Evolutionary conservation across 2,113 vertebrate species (phyloP), one percentile per base, ranked within the genome.

Genomic region (Phrynosoma blainvillii): DNA sequence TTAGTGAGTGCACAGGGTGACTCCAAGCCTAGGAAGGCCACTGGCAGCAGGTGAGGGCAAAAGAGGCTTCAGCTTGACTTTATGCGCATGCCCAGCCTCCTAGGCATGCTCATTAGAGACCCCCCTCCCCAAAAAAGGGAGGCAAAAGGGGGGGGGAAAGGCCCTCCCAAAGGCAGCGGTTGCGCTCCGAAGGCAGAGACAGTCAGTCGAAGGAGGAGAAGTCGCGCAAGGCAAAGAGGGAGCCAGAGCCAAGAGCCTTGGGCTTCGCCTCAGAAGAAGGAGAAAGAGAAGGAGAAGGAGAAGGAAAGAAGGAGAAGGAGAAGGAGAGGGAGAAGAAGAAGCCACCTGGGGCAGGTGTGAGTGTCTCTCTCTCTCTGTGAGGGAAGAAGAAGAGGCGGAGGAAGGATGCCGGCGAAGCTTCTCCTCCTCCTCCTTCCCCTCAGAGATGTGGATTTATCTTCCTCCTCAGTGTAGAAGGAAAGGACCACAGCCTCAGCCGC

Each of bases 61-160:
- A 40, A 42, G 42, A 3, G 30, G 62, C 82, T 84, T 90, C 78
- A 91, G 75, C 23, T 16, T 2, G 1, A n/a, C 65, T 20, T 5
- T 89, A 9, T 32, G 93, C 94, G 94, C 93, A 87, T 95, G 94
- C 88, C 90, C 91, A 13, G n/a, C 56, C 40, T 27, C 71, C 89
- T 90, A 91, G 93, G 93, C 94, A 95, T 93, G 94, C 94, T 92
- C 94, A 91, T 92, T 95, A 93, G 79, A 89, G 0, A 88, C 52
- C 27, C 25, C n/a, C 83, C 6, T 47, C 42, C 42, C 42, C 42
- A 47, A 47, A 47, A 47, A 47, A 47, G n/a, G n/a, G n/a, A n/a
- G n/a, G n/a, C n/a, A n/a, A n/a, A n/a, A n/a, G n/a, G n/a, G n/a
- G n/a, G n/a, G n/a, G n/a, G n/a, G n/a, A n/a, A n/a, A n/a, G n/a